phyloP scores from a whole-genome alignment of 2,888 invertebrate species.

The Erynnis tages region DNA sequence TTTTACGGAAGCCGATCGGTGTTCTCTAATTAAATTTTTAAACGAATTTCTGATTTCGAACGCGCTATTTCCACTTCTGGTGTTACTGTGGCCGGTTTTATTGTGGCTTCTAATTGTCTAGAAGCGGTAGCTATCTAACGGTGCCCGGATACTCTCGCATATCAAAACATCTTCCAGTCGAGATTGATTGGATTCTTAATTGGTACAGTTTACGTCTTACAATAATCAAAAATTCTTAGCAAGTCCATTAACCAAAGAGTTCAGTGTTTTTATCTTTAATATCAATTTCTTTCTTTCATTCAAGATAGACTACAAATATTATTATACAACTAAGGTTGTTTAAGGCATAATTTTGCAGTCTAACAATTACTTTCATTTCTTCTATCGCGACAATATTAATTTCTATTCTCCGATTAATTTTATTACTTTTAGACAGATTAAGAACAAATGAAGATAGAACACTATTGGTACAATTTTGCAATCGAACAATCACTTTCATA shows the following conservation, averaged over 20 bases:
- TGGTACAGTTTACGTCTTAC: slow-evolving; percentile 6
- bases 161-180: slow-evolving; percentile 23
- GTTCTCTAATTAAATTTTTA: slow-evolving; percentile 74
- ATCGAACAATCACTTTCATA: background rate
- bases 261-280: slow-evolving; percentile 1
- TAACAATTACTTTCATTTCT: too few species aligned
- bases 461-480: too few species aligned
- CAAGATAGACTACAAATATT: too few species aligned
- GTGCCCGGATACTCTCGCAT: slow-evolving; percentile 20
- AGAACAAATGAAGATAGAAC: too few species aligned
- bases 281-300: too few species aligned
- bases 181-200: slow-evolving; percentile 24
- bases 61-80: slow-evolving; percentile 60
- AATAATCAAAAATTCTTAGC: slow-evolving; percentile 7
- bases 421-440: too few species aligned
- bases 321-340: too few species aligned
- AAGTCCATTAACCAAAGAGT: background rate
- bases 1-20: slow-evolving; percentile 75
- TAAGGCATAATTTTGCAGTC: too few species aligned
- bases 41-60: slow-evolving; percentile 69
- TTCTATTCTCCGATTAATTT: too few species aligned
- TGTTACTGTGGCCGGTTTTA: slow-evolving; percentile 41
- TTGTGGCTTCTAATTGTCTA: slow-evolving; percentile 36
- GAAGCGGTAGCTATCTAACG: slow-evolving; percentile 39
- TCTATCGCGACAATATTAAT: too few species aligned